Percentiles rank a stretch among this genome's conserved stretches.
Evolutionary conservation across 2,797 vertebrate species (phyloP).

Genomic region (Takifugu ocellatus): DNA sequence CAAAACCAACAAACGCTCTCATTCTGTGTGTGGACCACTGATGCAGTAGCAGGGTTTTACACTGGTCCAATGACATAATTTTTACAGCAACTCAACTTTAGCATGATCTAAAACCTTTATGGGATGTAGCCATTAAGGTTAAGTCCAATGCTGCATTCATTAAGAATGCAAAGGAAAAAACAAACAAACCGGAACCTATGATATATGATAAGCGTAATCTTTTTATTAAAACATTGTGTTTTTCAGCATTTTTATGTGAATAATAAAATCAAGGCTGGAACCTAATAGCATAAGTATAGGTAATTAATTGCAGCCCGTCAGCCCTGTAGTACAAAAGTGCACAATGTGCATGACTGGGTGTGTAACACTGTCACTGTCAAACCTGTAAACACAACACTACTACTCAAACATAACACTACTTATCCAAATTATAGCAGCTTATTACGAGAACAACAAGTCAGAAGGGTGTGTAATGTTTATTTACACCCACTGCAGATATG

Average conservation of each 20-base stretch:
- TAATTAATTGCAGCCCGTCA: constrained; percentile 18
- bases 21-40: constrained; percentile 57
- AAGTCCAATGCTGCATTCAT: background rate
- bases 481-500: constrained; percentile 15
- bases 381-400: constrained; percentile 18
- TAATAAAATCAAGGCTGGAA: background rate
- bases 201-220: too few relatives aligned
- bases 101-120: too few relatives aligned
- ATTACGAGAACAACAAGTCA: constrained; percentile 54
- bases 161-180: background rate
- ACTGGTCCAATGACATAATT: too few relatives aligned
- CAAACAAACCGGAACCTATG: too few relatives aligned
- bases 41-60: constrained; percentile 52
- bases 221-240: too few relatives aligned
- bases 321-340: constrained; percentile 21
- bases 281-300: background rate
- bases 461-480: constrained; percentile 38
- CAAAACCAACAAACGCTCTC: constrained; percentile 13
- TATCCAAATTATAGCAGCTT: constrained; percentile 60
- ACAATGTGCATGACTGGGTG: constrained; percentile 32
- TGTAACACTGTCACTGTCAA: constrained; percentile 14
- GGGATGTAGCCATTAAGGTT: too few relatives aligned
- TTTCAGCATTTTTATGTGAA: background rate
- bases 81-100: too few relatives aligned
- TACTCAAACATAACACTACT: constrained; percentile 31